A percentile compares a stretch with the other conserved stretches of the same genome.
Conservation (phyloP, 35 echinoderm and acorn worm species). For the Holothuria glaberrima region DNA sequence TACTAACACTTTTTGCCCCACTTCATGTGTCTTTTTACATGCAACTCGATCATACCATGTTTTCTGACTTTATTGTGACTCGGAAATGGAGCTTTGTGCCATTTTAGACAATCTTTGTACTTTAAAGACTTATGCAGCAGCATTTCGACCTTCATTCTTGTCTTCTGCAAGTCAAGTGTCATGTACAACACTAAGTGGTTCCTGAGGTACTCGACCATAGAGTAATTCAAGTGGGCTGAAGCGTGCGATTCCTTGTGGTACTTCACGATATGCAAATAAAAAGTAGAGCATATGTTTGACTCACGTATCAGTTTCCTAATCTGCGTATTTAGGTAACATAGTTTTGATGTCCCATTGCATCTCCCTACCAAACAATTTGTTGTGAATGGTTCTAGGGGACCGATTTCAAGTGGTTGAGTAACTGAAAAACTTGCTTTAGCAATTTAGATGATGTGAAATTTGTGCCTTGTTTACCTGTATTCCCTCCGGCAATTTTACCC, state of each 20-base stretch:
- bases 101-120: not conserved
- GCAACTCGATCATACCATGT: constrained; percentile 56
- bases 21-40: not conserved
- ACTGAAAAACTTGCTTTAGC: constrained; percentile 8
- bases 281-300: constrained; percentile 28
- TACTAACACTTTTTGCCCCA: not conserved
- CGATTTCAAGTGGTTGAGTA: constrained; percentile 39
- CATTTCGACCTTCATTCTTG: not conserved
- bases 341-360: constrained; percentile 40
- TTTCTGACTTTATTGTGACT: constrained; percentile 18
- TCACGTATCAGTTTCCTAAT: not conserved
- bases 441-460: constrained; percentile 29
- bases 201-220: constrained; percentile 4
- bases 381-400: constrained; percentile 41
- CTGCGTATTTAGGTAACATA: constrained; percentile 8
- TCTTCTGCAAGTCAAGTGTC: not conserved
- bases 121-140: constrained; percentile 22
- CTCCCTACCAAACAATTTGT: constrained; percentile 5
- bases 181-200: not conserved
- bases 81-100: not conserved
- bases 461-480: constrained; percentile 30
- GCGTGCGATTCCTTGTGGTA: constrained; percentile 20
- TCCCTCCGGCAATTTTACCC: constrained; percentile 1
- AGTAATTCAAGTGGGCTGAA: constrained; percentile 25
- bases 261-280: constrained; percentile 39